Evolutionary conservation across 2,797 vertebrate species (phyloP), one percentile per base, ranked within the genome.

Genomic region (Poliocrania exsul): DNA sequence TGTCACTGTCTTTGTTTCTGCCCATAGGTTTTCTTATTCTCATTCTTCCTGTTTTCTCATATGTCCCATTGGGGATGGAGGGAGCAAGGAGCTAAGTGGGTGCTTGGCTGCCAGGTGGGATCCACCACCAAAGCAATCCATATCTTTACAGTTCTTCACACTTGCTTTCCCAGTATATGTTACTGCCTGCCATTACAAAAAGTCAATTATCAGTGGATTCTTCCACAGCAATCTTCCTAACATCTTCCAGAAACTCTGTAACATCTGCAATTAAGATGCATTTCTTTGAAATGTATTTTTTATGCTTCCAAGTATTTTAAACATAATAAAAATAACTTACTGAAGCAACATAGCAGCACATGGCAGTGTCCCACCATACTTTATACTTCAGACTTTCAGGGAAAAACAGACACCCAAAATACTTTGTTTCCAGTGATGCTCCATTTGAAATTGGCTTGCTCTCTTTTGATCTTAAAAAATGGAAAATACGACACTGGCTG

Each of bases 1-100:
- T 80, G 67, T 82, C 5, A 7, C 24, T 86, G 26, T 46, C 44
- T 75, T 71, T 75, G 66, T 62, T 71, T 72, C n/a, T 72, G 42
- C 16, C 18, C 12, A 16, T 19, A 24, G 20, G 9, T 60, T 47
- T 83, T 69, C 54, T 80, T 6, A 38, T 57, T 66, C 40, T 40
- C 40, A 40, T 40, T 40, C 40, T 40, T 40, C n/a, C 15, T 67
- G 0, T 61, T 60, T 88, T 88, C 16, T 64, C 23, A 25, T 2
- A 0, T 57, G 17, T 38, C 10, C 9, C 2, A 1, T 9, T 81
- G 62, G 19, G 20, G 38, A 28, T 2, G 2, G 33, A 84, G 15
- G 46, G 56, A 61, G 21, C 1, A 1, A 91, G 60, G 31, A 65
- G 46, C 33, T 35, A 19, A 13, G 4, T 56, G 46, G 14, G 44